A percentile compares a stretch with the other conserved stretches of the same genome.
Conservation (phyloP, 2,888 invertebrate genomes). For the Andrena chrysosceles region DNA sequence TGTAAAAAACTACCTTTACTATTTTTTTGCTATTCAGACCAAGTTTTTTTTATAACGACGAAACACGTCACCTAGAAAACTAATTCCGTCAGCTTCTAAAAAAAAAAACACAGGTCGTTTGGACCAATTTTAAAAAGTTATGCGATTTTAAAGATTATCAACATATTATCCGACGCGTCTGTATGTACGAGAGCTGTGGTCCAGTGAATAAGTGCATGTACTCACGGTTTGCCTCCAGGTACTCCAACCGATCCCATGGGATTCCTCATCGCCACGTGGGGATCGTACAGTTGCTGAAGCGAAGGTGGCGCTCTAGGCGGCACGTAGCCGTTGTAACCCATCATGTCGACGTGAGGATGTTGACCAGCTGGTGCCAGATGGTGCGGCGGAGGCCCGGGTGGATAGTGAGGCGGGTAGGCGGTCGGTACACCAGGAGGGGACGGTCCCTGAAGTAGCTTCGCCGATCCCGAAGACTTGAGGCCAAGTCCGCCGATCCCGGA, state of each 20-base stretch:
- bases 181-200: too few species aligned
- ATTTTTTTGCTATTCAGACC: too few species aligned
- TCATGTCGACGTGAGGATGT: slow-evolving; percentile 88
- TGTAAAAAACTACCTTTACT: too few species aligned
- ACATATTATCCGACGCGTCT: too few species aligned
- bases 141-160: too few species aligned
- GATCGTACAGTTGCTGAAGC: slow-evolving; percentile 88
- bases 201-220: slow-evolving; percentile 71
- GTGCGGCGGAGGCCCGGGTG: slow-evolving; percentile 87
- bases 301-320: slow-evolving; percentile 87
- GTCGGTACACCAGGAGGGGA: slow-evolving; percentile 85
- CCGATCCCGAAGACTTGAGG: slow-evolving; percentile 77
- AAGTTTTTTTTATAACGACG: too few species aligned
- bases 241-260: slow-evolving; percentile 88
- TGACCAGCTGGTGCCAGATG: slow-evolving; percentile 87
- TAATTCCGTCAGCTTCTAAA: too few species aligned
- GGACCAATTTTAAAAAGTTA: too few species aligned
- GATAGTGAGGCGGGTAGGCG: slow-evolving; percentile 82
- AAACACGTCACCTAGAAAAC: too few species aligned
- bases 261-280: slow-evolving; percentile 88
- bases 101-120: too few species aligned
- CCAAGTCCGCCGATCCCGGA: slow-evolving; percentile 84
- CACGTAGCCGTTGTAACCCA: slow-evolving; percentile 88
- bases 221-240: slow-evolving; percentile 95
- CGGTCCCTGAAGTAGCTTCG: slow-evolving; percentile 82